Base-by-base conservation (phyloP, 2,797 vertebrate species). In the Coreius guichenoti region DNA sequence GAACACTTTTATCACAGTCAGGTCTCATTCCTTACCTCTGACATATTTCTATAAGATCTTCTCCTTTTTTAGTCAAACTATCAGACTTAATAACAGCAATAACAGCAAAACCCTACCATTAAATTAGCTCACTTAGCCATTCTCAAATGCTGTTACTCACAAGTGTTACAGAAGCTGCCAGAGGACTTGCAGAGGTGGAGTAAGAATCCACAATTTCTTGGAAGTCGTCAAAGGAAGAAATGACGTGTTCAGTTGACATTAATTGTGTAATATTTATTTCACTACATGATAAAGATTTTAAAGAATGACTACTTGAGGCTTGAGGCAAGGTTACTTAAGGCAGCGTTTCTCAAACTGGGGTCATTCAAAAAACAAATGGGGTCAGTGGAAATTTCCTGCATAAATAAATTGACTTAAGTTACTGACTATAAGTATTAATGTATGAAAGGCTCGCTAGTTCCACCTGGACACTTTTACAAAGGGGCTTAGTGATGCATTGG, bases 281-380 rank as follows among this genome's bases (percentile, higher is more conserved):
- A 61, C 39, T 29, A 23, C 56, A 63, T 45, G 36, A 45, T 63
- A 45, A 73, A 63, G 19, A 21, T 33, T 61, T 31, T 8, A 47
- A n/a, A 63, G 54, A 56, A 73, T 39, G 23, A 70, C 33, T 8
- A 31, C 51, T 45, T 58, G 51, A 73, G n/a, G 68, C 17, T 65
- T 31, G 78, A 82, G n/a, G 49, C 8, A n/a, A 80, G 79, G 67
- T 70, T 81, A 81, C 80, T 69, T 70, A 43, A 81, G 80, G 65
- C 33, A 56, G 11, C n/a, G 3, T 56, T 73, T 45, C 33, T 58
- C 2, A n/a, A 43, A 12, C 33, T 78, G 23, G 54, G 75, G 36
- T 61, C 33, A 19, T 61, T 61, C n/a, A 8, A 61, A 43, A 61
- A 63, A 43, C 33, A 43, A 8, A 65, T 65, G 61, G 31, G 13